These are phyloP conservation scores for Lucinisca nassula DNA, from an alignment of 2,888 invertebrate species.

Conservation along the genomic window DNA sequence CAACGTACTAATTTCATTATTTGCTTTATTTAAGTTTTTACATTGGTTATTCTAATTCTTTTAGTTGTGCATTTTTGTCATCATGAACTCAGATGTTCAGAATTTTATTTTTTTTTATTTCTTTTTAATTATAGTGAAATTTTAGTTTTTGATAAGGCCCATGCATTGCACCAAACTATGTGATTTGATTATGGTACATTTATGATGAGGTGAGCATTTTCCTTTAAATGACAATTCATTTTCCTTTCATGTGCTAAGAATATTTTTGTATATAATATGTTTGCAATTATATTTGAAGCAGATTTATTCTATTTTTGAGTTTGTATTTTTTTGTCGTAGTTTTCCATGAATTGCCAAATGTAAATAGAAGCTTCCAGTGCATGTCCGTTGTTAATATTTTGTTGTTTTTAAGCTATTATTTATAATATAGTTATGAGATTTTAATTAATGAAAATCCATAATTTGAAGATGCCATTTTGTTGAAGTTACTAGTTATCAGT, in stretches of 20 bases:
- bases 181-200: no score
- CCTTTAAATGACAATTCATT: no score
- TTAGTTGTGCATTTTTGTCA: no score
- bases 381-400: conserved; percentile 12
- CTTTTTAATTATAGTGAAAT: no score
- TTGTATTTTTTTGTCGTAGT: neutral
- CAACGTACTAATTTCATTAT: no score
- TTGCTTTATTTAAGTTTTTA: no score
- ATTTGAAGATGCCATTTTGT: conserved; percentile 15
- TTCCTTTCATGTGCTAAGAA: neutral
- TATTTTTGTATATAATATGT: conserved; percentile 6
- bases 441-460: conserved; percentile 9
- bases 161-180: no score
- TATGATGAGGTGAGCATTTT: no score
- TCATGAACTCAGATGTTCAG: no score
- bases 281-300: neutral
- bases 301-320: neutral
- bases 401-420: conserved; percentile 23
- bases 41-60: no score
- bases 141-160: no score
- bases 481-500: conserved; percentile 6
- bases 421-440: conserved; percentile 23
- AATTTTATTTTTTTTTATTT: no score
- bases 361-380: conserved; percentile 10
- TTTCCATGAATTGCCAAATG: conserved; percentile 26